Percentiles rank a stretch among this genome's conserved stretches.
phyloP scores from a whole-genome alignment of 2,113 vertebrate species.

The Channa maculata region DNA sequence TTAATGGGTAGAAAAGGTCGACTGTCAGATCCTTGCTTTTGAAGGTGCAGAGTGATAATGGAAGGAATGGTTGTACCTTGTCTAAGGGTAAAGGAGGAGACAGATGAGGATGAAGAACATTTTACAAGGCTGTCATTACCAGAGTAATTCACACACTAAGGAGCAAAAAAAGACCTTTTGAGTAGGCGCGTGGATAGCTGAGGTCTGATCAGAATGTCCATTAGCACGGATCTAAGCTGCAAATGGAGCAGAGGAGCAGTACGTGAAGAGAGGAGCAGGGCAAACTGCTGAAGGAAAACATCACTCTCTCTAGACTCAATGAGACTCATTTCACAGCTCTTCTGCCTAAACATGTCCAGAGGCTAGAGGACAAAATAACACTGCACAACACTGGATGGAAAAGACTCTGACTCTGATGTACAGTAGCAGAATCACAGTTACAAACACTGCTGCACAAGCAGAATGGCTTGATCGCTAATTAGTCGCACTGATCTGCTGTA shows the following conservation, averaged over 20 bases:
- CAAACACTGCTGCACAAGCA: not conserved
- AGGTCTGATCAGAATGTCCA: constrained; percentile 68
- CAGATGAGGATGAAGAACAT: constrained; percentile 65
- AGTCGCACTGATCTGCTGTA: constrained; percentile 5
- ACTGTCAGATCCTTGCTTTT: constrained; percentile 20
- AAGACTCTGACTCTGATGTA: constrained; percentile 5
- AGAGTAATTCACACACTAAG: constrained; percentile 70
- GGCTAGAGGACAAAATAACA: constrained; percentile 3
- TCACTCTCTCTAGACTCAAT: not conserved
- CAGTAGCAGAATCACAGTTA: not conserved
- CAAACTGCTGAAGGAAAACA: constrained; percentile 24
- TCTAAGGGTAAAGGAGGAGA: constrained; percentile 47
- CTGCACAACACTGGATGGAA: not conserved
- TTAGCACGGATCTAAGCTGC: constrained; percentile 66
- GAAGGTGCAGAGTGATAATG: constrained; percentile 53
- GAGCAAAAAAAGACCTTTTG: constrained; percentile 59
- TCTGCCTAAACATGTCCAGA: constrained; percentile 10
- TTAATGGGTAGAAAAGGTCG: constrained; percentile 53
- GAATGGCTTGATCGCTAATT: not conserved
- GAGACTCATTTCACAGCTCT: constrained; percentile 35
- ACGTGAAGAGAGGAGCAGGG: constrained; percentile 26
- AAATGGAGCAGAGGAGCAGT: constrained; percentile 50
- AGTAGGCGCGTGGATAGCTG: constrained; percentile 67
- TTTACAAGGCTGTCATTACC: constrained; percentile 73
- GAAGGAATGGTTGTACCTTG: constrained; percentile 39